Percentiles rank a stretch among this genome's conserved stretches.
phyloP scores from a whole-genome alignment of 2,797 vertebrate species.

The Danionella dracula region DNA sequence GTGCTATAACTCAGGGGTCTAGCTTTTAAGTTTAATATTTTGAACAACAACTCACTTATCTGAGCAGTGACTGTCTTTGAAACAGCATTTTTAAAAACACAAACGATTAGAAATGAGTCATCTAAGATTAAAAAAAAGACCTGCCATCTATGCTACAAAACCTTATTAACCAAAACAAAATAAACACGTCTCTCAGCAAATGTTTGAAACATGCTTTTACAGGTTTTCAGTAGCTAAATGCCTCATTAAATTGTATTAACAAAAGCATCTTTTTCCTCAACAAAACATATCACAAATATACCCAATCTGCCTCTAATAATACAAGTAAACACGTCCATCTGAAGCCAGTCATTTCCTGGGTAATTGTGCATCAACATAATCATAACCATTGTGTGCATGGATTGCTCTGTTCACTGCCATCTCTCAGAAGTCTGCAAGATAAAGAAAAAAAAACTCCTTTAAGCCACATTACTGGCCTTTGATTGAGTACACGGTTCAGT shows the following conservation, averaged over 20 bases:
- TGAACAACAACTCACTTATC: neutral
- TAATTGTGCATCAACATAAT: conserved; percentile 34
- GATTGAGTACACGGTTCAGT: neutral
- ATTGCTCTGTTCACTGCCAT: neutral
- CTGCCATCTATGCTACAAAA: no score
- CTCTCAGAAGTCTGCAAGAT: neutral
- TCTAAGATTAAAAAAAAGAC: no score
- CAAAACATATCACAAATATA: neutral
- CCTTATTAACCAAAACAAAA: no score
- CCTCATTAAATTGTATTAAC: neutral
- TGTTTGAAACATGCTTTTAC: neutral
- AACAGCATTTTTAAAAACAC: no score
- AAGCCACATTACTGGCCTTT: neutral
- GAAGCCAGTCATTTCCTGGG: neutral
- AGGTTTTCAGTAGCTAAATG: neutral
- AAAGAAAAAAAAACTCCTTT: neutral
- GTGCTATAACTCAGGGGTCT: neutral
- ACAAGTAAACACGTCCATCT: conserved; percentile 5
- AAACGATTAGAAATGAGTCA: no score
- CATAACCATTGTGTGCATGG: neutral
- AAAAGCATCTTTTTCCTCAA: neutral
- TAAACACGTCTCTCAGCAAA: no score
- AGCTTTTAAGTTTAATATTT: neutral
- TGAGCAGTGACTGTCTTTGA: neutral
- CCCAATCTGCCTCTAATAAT: conserved; percentile 1